Evolutionary conservation across 2,797 vertebrate genomes (phyloP).

Genomic region (Borostomias antarcticus): DNA sequence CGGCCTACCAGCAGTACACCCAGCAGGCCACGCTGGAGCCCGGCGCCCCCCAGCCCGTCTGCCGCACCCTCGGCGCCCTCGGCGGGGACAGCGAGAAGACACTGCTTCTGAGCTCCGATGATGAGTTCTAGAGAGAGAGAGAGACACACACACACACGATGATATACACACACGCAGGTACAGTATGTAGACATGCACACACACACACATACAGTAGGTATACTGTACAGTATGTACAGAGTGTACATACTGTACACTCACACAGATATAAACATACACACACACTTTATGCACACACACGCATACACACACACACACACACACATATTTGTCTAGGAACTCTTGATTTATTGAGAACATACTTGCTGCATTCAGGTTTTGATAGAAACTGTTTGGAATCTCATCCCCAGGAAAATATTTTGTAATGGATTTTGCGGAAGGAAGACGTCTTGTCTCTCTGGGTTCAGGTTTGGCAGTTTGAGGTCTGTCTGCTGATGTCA

Average conservation of each 20-base stretch:
- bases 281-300: not conserved
- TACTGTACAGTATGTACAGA: too few species aligned
- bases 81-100: constrained; percentile 91
- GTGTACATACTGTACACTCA: too few species aligned
- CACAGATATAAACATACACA: not conserved
- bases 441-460: constrained; percentile 1
- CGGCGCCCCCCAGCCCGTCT: constrained; percentile 71
- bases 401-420: not conserved
- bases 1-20: constrained; percentile 98
- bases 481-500: constrained; percentile 16
- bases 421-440: not conserved
- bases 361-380: constrained; percentile 13
- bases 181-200: too few species aligned
- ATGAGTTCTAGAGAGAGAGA: constrained; percentile 90
- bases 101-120: constrained; percentile 93
- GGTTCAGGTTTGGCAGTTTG: constrained; percentile 7
- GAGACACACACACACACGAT: not conserved
- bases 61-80: constrained; percentile 74
- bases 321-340: constrained; percentile 1
- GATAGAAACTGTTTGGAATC: constrained; percentile 8
- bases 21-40: constrained; percentile 95
- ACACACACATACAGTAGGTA: too few species aligned
- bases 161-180: too few species aligned
- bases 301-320: constrained; percentile 6
- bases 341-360: not conserved